Evolutionary conservation across 2,888 invertebrate genomes (phyloP), one percentile per base, ranked within the genome.

Genomic region (Hofmannophila pseudospretella): DNA sequence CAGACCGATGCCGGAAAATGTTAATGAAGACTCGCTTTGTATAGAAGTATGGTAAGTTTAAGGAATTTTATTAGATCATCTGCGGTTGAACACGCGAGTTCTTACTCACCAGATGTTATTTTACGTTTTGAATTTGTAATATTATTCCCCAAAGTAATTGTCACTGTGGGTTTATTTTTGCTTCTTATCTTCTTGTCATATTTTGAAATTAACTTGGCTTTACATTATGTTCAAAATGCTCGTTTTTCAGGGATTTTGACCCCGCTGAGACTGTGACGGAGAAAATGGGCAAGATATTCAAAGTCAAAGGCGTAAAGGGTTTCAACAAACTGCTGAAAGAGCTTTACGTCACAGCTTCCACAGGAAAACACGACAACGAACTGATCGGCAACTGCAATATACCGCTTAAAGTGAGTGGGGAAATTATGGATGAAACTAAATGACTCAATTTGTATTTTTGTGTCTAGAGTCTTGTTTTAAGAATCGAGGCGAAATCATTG

Each of bases 281-380:
- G 66, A 96, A 96, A 78, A 92, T 96, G 86, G 93, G 93, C 33
- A 94, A 95, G 78, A 88, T 96, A 44, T 92, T 93, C 47, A 94
- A 94, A 56, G 93, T 96, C 0, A 96, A 96, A 80, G 96, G 95
- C 1, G 92, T 95, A 0, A 92, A 92, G 64, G 96, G 96, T 0
- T 86, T 96, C 10, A 89, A 94, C 19, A 96, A 95, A 71, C 74
- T 96, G 22, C 92, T 96, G 86, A 96, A 96, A 65, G 96, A 96
- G 80, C 94, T 96, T 39, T 95, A 95, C 0, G 92, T 98, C 9
- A 97, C 98, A 0, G 98, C 98, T 29, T 96, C 97, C 0, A 96
- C 96, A 1, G 94, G 98, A 47, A 96, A 93, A 88, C 96, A 93
- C 76, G 94, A 97, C 51, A 98, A 99, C 68, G 99, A 99, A 79